These are phyloP conservation scores for Oreochromis grahami DNA, from an alignment of 2,797 vertebrate species.

Conservation along the genomic window DNA sequence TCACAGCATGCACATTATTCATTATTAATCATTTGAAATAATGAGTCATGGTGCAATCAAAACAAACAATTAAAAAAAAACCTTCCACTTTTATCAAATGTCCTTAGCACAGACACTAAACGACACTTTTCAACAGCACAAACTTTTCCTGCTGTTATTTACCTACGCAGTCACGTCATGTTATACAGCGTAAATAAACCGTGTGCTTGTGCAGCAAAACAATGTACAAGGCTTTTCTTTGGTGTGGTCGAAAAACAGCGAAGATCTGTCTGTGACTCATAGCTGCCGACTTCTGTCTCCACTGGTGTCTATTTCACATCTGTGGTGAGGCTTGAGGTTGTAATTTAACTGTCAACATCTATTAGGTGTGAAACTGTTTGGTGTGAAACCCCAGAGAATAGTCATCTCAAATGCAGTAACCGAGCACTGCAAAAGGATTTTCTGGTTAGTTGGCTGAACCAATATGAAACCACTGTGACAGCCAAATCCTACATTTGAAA, in stretches of 20 bases:
- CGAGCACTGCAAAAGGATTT: background rate
- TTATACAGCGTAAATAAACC: background rate
- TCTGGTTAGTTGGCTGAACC: conserved; percentile 12
- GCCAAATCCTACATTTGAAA: background rate
- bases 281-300: conserved; percentile 14
- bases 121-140: background rate
- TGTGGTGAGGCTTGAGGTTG: conserved; percentile 43
- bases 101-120: background rate
- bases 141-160: background rate
- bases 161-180: background rate
- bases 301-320: conserved; percentile 19
- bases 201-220: background rate
- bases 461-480: conserved; percentile 15
- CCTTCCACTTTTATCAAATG: background rate
- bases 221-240: background rate
- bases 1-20: background rate
- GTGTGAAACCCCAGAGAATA: conserved; percentile 15
- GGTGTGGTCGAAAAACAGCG: conserved; percentile 15
- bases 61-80: background rate
- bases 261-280: conserved; percentile 49
- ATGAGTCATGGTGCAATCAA: background rate
- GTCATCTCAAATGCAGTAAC: background rate
- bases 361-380: conserved; percentile 56
- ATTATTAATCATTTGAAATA: background rate
- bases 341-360: conserved; percentile 38